phyloP scores from a whole-genome alignment of 2,113 vertebrate genomes.

The Cyanocitta stelleri region DNA sequence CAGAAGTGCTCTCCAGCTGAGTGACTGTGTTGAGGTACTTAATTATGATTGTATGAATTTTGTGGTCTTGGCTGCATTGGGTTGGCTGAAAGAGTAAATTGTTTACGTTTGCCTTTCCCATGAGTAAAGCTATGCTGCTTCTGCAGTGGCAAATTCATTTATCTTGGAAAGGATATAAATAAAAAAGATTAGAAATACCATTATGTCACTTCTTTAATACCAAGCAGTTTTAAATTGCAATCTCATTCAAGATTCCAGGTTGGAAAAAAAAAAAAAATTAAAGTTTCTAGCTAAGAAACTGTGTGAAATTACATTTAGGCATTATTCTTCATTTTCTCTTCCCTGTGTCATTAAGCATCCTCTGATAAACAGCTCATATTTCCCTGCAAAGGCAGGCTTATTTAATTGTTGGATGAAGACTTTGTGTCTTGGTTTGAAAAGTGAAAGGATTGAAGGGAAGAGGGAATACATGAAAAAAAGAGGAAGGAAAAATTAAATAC shows the following conservation, averaged over 20 bases:
- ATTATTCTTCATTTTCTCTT: not conserved
- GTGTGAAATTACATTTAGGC: not conserved
- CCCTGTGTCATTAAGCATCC: not conserved
- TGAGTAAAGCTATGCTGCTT: not conserved
- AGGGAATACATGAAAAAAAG: not conserved
- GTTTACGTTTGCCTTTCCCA: not conserved
- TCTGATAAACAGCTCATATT: not conserved
- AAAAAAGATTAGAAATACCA: not conserved
- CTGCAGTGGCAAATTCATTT: not conserved
- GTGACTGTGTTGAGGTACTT: not conserved
- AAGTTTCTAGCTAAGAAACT: not conserved
- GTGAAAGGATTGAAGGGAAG: not conserved
- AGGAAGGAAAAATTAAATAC: not conserved
- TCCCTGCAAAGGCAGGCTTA: not conserved
- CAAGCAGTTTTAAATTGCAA: not conserved
- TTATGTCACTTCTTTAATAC: not conserved
- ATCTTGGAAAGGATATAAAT: not conserved
- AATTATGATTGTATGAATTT: not conserved
- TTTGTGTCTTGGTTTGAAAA: not conserved
- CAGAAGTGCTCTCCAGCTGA: not conserved
- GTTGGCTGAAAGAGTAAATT: not conserved
- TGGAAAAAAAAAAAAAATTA: not conserved
- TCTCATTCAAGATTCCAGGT: not conserved
- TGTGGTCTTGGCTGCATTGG: not conserved
- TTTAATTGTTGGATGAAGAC: not conserved